Evolutionary conservation across 2,113 vertebrate genomes (phyloP).

Genomic region (Lagopus muta): DNA sequence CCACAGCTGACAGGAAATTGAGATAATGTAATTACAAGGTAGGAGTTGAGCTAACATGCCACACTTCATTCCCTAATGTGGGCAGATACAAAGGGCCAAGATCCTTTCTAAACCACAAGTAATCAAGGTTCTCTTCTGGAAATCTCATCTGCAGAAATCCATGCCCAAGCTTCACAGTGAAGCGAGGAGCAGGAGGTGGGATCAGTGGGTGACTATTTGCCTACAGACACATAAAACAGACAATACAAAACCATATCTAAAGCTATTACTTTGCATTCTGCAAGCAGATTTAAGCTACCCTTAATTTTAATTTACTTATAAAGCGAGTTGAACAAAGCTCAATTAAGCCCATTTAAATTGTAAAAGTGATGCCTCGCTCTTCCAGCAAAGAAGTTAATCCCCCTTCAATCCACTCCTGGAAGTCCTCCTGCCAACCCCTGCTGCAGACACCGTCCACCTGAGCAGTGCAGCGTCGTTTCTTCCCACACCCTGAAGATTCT

Average conservation of each 20-base stretch:
- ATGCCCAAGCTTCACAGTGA: background rate
- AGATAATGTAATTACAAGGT: conserved; percentile 61
- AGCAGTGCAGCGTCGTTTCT: rapidly evolving
- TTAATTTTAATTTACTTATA: conserved; percentile 58
- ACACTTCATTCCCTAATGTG: conserved; percentile 18
- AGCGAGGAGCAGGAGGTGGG: background rate
- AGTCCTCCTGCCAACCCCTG: background rate
- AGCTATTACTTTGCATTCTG: conserved; percentile 25
- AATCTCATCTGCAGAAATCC: conserved; percentile 47
- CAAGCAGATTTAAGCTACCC: conserved; percentile 30
- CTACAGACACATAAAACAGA: background rate
- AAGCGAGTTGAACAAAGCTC: conserved; percentile 42
- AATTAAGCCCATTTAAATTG: conserved; percentile 43
- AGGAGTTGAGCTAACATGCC: conserved; percentile 40
- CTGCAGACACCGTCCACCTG: background rate
- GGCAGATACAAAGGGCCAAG: conserved; percentile 37
- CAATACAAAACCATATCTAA: conserved; percentile 35
- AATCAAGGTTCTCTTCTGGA: conserved; percentile 56
- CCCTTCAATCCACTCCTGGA: background rate
- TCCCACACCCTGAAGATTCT: background rate
- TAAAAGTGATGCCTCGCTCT: background rate
- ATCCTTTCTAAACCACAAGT: conserved; percentile 8
- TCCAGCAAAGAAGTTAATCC: conserved; percentile 1
- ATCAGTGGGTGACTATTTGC: background rate
- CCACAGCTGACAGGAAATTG: conserved; percentile 58